A percentile compares a stretch with the other conserved stretches of the same genome.
phyloP scores from a whole-genome alignment of 2,113 vertebrate genomes.

The Ancistrus triradiatus region DNA sequence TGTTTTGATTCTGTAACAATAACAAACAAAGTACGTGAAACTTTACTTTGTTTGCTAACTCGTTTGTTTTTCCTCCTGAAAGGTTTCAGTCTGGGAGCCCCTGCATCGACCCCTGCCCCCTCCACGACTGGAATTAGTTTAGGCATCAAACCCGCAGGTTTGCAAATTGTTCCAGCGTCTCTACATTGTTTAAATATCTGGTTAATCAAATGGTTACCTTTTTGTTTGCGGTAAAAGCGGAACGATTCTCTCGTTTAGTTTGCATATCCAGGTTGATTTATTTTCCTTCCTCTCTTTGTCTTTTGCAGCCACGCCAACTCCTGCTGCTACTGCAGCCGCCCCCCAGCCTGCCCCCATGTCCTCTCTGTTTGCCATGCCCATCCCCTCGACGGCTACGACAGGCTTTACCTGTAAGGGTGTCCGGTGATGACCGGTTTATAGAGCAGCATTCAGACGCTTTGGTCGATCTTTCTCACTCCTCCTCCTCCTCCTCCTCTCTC shows the following conservation, averaged over 20 bases:
- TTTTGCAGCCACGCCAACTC: constrained; percentile 54
- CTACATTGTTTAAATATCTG: too few species aligned
- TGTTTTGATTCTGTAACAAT: too few species aligned
- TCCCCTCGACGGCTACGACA: constrained; percentile 36
- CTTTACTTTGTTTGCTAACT: too few species aligned
- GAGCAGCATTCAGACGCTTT: too few species aligned
- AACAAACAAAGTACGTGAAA: too few species aligned
- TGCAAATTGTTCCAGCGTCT: neutral
- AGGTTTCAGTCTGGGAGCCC: constrained; percentile 50
- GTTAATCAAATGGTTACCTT: too few species aligned
- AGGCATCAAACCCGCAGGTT: constrained; percentile 75
- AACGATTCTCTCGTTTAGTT: too few species aligned
- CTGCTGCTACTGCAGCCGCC: constrained; percentile 49
- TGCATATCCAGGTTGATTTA: neutral
- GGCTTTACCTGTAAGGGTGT: constrained; percentile 68
- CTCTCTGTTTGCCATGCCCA: constrained; percentile 60
- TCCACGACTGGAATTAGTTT: constrained; percentile 61
- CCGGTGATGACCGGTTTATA: too few species aligned
- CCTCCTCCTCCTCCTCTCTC: too few species aligned
- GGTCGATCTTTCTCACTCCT: too few species aligned
- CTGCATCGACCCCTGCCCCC: constrained; percentile 36
- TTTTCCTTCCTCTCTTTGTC: neutral
- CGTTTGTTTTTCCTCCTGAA: neutral
- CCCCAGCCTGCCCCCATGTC: constrained; percentile 56
- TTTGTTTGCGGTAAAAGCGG: too few species aligned